phyloP scores from a whole-genome alignment of 2,113 vertebrate genomes.

The Leptobrachium leishanense region DNA sequence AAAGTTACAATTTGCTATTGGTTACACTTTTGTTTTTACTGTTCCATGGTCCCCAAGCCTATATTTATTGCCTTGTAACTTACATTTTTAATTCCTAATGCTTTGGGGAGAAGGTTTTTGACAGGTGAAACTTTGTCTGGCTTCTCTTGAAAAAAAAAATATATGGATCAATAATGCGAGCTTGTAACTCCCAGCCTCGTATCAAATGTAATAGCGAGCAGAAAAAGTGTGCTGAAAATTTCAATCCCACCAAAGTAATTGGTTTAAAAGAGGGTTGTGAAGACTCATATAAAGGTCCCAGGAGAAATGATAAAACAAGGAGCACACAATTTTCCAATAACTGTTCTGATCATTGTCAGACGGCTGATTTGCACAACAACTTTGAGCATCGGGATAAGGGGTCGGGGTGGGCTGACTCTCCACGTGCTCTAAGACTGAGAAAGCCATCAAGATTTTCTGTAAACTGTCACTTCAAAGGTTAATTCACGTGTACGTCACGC shows the following conservation, averaged over 20 bases:
- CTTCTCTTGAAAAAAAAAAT: conserved; percentile 45
- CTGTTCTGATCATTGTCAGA: conserved; percentile 38
- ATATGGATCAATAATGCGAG: conserved; percentile 43
- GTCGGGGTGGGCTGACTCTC: too few relatives aligned
- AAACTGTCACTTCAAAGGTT: too few relatives aligned
- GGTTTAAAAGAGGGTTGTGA: conserved; percentile 47
- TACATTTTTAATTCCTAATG: conserved; percentile 38
- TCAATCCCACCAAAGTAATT: conserved; percentile 49
- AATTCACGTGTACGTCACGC: too few relatives aligned
- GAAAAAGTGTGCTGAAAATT: conserved; percentile 44
- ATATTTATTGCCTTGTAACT: conserved; percentile 23
- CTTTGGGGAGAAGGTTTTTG: conserved; percentile 39
- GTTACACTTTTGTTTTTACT: neutral
- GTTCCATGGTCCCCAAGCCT: neutral
- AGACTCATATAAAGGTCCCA: conserved; percentile 45
- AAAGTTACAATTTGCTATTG: neutral
- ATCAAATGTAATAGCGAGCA: conserved; percentile 47
- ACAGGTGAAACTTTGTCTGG: conserved; percentile 36
- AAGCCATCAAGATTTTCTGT: too few relatives aligned
- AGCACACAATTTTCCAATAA: conserved; percentile 44
- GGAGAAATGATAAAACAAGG: conserved; percentile 39
- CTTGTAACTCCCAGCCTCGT: conserved; percentile 26
- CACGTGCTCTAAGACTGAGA: too few relatives aligned
- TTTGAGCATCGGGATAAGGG: too few relatives aligned
- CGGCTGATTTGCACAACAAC: conserved; percentile 26